Evolutionary conservation across 2,113 vertebrate species (phyloP).

Genomic region (Archilochus colubris): DNA sequence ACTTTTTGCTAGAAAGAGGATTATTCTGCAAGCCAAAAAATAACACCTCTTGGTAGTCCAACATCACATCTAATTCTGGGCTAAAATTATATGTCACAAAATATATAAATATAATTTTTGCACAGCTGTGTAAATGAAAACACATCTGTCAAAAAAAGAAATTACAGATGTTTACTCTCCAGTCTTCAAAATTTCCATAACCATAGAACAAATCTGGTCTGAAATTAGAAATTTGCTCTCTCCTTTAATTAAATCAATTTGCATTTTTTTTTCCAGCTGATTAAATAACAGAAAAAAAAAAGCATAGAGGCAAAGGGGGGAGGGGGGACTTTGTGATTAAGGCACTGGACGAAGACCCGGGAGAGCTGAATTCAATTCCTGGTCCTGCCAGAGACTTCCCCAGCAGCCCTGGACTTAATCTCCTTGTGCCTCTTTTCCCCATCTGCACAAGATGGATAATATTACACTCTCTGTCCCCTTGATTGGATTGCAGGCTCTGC

Average conservation of each 20-base stretch:
- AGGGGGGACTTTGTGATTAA: not conserved
- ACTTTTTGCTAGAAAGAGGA: conserved; percentile 71
- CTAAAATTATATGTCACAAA: conserved; percentile 72
- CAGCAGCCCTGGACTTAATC: not conserved
- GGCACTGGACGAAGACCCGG: not conserved
- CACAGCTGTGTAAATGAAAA: conserved; percentile 76
- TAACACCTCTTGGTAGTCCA: conserved; percentile 70
- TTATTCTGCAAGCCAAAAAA: conserved; percentile 64
- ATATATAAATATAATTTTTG: conserved; percentile 70
- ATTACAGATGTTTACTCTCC: conserved; percentile 68
- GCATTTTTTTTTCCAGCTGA: conserved; percentile 56
- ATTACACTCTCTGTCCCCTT: not conserved
- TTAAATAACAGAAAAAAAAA: conserved; percentile 49
- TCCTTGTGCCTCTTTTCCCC: not conserved
- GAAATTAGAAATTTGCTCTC: conserved; percentile 71
- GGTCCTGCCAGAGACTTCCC: not conserved
- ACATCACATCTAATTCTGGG: conserved; percentile 65
- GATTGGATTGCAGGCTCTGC: not conserved
- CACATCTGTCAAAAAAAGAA: conserved; percentile 70
- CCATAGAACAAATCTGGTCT: conserved; percentile 43
- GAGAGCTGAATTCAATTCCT: conserved; percentile 17
- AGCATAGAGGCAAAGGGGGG: not conserved
- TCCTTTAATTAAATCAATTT: conserved; percentile 80
- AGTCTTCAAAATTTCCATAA: conserved; percentile 72
- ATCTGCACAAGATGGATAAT: not conserved